Evolutionary conservation across 2,113 vertebrate genomes (phyloP), one percentile per base, ranked within the genome.

Genomic region (Syngnathus floridae): DNA sequence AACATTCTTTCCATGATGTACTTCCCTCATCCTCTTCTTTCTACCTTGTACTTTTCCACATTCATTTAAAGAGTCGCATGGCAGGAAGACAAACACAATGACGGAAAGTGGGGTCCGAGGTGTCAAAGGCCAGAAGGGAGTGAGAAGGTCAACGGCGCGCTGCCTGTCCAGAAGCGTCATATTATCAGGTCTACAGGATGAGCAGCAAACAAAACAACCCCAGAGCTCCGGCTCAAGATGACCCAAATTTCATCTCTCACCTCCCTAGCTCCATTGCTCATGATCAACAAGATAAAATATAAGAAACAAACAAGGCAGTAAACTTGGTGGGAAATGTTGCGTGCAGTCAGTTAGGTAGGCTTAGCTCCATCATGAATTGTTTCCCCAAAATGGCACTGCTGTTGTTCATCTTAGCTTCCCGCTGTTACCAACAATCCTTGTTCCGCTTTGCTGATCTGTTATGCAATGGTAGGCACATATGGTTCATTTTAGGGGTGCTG

Each of bases 61-160:
- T 64, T 77, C 64, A 76, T 76, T 76, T 58, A 51, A 80, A 70
- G 67, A 77, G 71, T 64, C 67, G 49, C 77, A 71, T 74, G 72
- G 76, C 87, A 90, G 88, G 87, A 88, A 91, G 86, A 84, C 73
- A 61, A 56, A 87, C 73, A 89, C 89, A 89, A 88, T 88, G 74
- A 76, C 67, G 77, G 86, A 87, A 85, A 86, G 77, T 66, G 71
- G 73, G 66, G 81, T 71, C 73, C 37, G 52, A 72, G 66, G 67
- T 74, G 83, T 82, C 46, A 71, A 49, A 52, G 66, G 63, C 41
- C 65, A 71, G 57, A 62, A 43, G 63, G 41, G 40, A 75, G 62
- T 75, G 73, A 81, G 59, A 48, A 79, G 85, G 84, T 85, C 76
- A 84, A 38, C 58, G 62, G 76, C 57, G 22, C 76, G 79, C 69